Conservation (phyloP, 2,797 vertebrate species). For the Spizella passerina region DNA sequence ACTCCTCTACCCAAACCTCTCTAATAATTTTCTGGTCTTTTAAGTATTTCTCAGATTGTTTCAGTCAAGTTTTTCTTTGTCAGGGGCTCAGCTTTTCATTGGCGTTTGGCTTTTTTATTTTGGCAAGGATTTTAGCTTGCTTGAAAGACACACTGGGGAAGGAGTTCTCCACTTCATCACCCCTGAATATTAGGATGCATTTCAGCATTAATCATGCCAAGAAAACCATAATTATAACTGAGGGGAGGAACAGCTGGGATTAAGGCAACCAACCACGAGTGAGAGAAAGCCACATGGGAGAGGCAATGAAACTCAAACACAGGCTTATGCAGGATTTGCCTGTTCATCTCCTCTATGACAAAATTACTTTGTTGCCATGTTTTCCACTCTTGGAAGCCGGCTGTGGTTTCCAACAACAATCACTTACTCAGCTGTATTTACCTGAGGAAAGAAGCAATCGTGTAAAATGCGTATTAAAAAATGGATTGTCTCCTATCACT, state of each 20-base stretch:
- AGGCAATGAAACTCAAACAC: not conserved
- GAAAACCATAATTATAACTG: not conserved
- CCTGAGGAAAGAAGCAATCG: not conserved
- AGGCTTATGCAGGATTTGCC: not conserved
- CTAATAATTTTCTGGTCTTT: not conserved
- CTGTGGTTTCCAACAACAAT: not conserved
- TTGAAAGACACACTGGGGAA: not conserved
- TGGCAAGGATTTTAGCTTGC: not conserved
- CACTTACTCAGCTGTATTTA: not conserved
- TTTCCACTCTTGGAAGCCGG: not conserved
- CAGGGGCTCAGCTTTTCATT: not conserved
- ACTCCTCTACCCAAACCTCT: not conserved
- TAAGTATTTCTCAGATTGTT: not conserved
- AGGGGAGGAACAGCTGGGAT: not conserved
- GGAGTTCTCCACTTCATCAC: not conserved
- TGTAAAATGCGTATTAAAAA: not conserved
- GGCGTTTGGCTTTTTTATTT: not conserved
- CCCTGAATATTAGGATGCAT: not conserved
- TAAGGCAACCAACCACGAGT: not conserved
- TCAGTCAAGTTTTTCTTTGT: not conserved
- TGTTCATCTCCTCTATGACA: not conserved
- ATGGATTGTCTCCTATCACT: rapidly evolving
- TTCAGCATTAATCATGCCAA: not conserved
- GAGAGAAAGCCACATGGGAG: not conserved
- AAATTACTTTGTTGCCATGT: not conserved